These are phyloP conservation scores for Anthopleura sola DNA, from an alignment of 64 coral and sea anemone genomes.

Conservation along the genomic window DNA sequence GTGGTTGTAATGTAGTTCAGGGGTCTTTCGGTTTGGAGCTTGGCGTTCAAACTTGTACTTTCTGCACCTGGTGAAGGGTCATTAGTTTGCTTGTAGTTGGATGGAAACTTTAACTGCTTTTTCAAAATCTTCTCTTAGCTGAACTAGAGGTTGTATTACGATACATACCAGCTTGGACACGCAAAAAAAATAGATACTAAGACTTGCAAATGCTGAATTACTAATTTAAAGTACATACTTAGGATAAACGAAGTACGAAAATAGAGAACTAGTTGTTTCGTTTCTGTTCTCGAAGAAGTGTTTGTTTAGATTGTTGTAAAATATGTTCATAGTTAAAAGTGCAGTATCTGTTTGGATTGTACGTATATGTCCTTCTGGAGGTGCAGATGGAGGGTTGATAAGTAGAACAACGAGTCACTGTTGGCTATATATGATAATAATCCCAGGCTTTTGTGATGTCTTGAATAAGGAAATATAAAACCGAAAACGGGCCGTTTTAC, in stretches of 20 bases:
- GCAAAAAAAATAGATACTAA: too few relatives aligned
- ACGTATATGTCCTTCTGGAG: neutral
- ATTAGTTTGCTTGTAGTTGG: neutral
- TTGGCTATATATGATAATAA: neutral
- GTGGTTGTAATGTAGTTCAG: neutral
- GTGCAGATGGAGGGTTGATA: too few relatives aligned
- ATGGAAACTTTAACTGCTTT: neutral
- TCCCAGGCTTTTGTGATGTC: neutral
- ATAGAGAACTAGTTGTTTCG: too few relatives aligned
- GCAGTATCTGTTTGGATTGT: neutral
- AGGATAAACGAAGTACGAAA: too few relatives aligned
- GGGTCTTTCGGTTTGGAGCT: neutral
- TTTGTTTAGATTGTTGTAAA: neutral
- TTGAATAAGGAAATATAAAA: conserved; percentile 1
- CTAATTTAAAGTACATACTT: too few relatives aligned
- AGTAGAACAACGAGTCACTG: too few relatives aligned
- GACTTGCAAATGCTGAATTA: too few relatives aligned
- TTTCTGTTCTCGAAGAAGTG: neutral
- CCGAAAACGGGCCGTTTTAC: neutral
- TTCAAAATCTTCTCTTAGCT: neutral
- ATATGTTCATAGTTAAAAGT: neutral
- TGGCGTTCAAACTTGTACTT: neutral
- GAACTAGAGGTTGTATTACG: neutral
- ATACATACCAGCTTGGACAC: too few relatives aligned
- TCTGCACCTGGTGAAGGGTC: neutral